Conservation (phyloP, 2,888 invertebrate genomes). For the Lithodes maja region DNA sequence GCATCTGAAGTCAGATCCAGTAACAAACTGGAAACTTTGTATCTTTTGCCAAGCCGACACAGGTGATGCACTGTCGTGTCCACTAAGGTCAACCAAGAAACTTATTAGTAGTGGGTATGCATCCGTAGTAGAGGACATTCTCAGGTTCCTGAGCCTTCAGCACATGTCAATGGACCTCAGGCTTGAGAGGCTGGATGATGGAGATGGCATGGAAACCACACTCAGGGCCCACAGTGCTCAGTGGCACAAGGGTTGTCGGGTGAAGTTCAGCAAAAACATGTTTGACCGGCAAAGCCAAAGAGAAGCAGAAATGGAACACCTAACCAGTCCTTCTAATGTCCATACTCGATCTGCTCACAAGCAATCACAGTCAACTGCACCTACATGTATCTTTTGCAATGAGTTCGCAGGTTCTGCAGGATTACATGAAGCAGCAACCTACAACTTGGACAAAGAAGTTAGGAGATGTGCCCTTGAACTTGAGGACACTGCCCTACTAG, state of each 20-base stretch:
- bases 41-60: neutral
- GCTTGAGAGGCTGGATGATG: neutral
- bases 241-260: neutral
- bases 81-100: neutral
- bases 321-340: neutral
- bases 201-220: neutral
- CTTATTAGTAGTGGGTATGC: neutral
- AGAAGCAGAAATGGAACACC: neutral
- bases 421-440: neutral
- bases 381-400: neutral
- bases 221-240: constrained; percentile 7
- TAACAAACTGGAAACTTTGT: neutral
- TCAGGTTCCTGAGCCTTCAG: neutral
- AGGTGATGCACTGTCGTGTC: neutral
- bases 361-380: too few relatives aligned
- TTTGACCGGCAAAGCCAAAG: neutral
- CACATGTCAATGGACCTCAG: too few relatives aligned
- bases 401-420: neutral
- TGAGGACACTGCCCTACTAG: neutral
- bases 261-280: neutral
- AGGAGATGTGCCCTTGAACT: neutral
- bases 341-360: neutral
- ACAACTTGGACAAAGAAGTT: neutral
- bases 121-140: neutral
- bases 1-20: neutral